A percentile compares a stretch with the other conserved stretches of the same genome.
These are phyloP conservation scores for Germaria angustata DNA, from an alignment of 2,888 invertebrate species.

Conservation along the genomic window DNA sequence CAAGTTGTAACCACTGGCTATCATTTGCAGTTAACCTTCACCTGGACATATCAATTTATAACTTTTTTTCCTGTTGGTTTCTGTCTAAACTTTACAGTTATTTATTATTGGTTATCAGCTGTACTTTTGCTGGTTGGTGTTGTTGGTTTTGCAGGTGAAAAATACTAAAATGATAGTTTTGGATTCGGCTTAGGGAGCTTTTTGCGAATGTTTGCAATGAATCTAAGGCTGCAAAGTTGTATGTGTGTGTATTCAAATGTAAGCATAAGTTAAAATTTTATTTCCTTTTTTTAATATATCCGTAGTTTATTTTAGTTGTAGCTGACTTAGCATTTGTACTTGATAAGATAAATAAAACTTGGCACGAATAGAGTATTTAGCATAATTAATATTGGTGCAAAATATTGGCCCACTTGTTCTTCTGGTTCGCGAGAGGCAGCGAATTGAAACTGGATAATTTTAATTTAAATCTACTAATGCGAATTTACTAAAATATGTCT, in stretches of 20 bases:
- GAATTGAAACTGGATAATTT: no score
- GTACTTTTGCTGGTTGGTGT: not conserved
- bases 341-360: no score
- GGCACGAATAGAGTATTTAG: no score
- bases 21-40: constrained; percentile 69
- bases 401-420: no score
- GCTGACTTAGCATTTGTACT: no score
- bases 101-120: constrained; percentile 67
- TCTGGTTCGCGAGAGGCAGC: no score
- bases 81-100: constrained; percentile 60
- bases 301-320: no score
- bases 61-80: constrained; percentile 54
- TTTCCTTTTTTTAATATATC: no score
- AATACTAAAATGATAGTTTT: constrained; percentile 17
- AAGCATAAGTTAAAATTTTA: not conserved
- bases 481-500: no score
- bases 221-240: not conserved
- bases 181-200: constrained; percentile 19
- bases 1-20: constrained; percentile 56
- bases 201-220: constrained; percentile 26
- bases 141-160: constrained; percentile 20
- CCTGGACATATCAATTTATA: constrained; percentile 71
- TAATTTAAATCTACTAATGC: no score
- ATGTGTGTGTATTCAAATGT: not conserved
- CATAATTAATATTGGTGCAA: no score